phyloP scores from a whole-genome alignment of 2,113 vertebrate species.

The Labeo catla region DNA sequence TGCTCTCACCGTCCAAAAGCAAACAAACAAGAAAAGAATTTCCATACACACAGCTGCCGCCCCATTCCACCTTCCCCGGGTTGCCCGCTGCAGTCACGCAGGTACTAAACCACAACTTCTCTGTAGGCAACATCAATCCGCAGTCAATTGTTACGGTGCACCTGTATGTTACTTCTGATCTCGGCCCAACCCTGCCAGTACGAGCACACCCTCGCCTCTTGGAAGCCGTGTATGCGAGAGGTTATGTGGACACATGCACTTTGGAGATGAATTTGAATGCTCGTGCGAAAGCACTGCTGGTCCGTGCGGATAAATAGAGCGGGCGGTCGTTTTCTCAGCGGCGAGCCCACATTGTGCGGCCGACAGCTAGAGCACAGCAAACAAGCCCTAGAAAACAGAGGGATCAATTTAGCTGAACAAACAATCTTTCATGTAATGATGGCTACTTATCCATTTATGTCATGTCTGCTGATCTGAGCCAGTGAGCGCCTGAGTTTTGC shows the following conservation, averaged over 20 bases:
- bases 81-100: conserved; percentile 58
- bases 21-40: conserved; percentile 74
- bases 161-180: conserved; percentile 76
- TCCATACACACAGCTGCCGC: conserved; percentile 73
- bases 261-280: conserved; percentile 44
- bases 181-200: conserved; percentile 67
- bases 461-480: conserved; percentile 74
- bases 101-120: conserved; percentile 72
- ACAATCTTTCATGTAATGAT: conserved; percentile 90
- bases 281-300: conserved; percentile 22
- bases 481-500: not conserved
- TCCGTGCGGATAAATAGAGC: conserved; percentile 19
- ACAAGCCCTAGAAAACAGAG: conserved; percentile 59
- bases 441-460: conserved; percentile 92
- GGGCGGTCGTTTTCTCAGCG: conserved; percentile 61
- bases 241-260: conserved; percentile 33
- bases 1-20: conserved; percentile 75
- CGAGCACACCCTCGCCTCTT: conserved; percentile 25
- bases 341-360: conserved; percentile 30
- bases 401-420: conserved; percentile 92
- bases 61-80: conserved; percentile 60
- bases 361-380: conserved; percentile 37
- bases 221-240: conserved; percentile 22
- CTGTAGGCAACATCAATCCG: conserved; percentile 66
- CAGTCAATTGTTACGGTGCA: conserved; percentile 74